Percentiles rank a stretch among this genome's conserved stretches.
Conservation (phyloP, 2,113 vertebrate genomes). For the Columba livia region DNA sequence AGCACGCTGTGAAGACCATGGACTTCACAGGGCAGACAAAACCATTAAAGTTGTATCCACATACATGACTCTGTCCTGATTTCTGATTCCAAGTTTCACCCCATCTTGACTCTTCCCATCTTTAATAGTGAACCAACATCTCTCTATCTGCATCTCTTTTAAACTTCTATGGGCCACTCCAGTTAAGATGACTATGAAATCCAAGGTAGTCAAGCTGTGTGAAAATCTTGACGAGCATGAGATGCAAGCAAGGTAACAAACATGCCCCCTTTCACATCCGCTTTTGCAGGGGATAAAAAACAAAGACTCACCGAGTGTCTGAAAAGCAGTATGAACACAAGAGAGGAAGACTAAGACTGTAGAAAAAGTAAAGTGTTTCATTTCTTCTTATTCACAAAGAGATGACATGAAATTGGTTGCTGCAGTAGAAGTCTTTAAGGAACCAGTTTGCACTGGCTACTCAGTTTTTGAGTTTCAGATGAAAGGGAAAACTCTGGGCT, state of each 20-base stretch:
- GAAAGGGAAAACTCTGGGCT: background rate
- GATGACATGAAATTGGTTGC: background rate
- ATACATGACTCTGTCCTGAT: background rate
- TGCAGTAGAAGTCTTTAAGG: background rate
- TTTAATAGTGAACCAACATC: background rate
- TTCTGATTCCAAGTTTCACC: background rate
- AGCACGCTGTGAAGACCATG: background rate
- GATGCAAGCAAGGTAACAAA: background rate
- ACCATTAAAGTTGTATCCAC: background rate
- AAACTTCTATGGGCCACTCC: background rate
- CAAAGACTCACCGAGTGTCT: conserved; percentile 25
- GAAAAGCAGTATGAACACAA: background rate
- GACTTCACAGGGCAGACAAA: background rate
- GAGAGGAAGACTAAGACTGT: conserved; percentile 12
- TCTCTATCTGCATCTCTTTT: background rate
- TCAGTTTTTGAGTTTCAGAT: background rate
- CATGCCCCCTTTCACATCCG: conserved; percentile 3
- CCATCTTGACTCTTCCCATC: background rate
- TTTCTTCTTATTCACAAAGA: conserved; percentile 28
- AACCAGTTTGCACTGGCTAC: background rate
- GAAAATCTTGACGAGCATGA: background rate
- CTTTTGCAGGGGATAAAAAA: background rate
- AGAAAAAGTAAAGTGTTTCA: background rate
- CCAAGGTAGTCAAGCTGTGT: background rate
- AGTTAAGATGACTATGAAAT: background rate